Evolutionary conservation across 2,797 vertebrate genomes (phyloP).

Genomic region (Pseudochirops cupreus): DNA sequence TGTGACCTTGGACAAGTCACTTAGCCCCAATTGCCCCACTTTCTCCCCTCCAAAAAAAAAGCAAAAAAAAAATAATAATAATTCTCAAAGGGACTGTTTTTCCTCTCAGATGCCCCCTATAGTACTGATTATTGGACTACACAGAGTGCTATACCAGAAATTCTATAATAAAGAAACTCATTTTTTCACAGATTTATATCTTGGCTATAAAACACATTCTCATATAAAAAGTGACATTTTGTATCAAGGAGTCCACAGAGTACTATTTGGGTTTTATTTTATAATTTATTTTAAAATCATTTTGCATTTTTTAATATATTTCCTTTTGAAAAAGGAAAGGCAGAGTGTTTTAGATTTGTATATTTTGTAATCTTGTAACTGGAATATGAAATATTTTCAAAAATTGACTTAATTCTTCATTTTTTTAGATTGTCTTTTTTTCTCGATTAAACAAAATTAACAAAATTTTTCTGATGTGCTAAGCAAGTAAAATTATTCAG

Average conservation of each 20-base stretch:
- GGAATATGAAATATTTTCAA: background rate
- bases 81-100: background rate
- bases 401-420: background rate
- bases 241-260: background rate
- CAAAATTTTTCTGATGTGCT: background rate
- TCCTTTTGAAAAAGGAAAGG: background rate
- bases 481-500: slow-evolving; percentile 10
- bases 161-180: background rate
- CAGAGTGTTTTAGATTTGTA: background rate
- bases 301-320: background rate
- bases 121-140: background rate
- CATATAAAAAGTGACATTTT: background rate
- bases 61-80: background rate
- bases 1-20: too few relatives aligned
- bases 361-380: background rate
- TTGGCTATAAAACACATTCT: background rate
- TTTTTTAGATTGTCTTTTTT: background rate
- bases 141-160: background rate
- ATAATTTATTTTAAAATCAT: background rate
- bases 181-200: background rate
- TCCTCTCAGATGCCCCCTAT: background rate
- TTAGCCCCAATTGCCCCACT: too few relatives aligned
- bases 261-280: background rate
- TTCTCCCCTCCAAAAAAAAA: too few relatives aligned
- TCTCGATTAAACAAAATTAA: background rate